These are phyloP conservation scores for Homarus americanus DNA, from an alignment of 1,140 invertebrate genomes.

Conservation along the genomic window DNA sequence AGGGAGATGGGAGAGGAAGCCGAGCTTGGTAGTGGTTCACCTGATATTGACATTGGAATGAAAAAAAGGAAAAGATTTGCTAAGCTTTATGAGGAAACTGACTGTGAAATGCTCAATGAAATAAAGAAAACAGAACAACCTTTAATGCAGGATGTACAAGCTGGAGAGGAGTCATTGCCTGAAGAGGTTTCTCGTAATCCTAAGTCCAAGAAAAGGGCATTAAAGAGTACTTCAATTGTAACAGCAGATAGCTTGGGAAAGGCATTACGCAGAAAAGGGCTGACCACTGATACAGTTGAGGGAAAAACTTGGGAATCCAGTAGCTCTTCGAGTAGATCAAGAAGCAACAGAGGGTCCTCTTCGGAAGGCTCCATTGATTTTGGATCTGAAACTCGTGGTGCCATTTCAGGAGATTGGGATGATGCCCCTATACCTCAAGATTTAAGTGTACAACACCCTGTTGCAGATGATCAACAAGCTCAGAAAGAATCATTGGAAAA, in stretches of 20 bases:
- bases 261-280: constrained; percentile 6
- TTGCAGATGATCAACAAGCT: background rate
- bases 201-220: background rate
- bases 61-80: constrained; percentile 57
- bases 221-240: background rate
- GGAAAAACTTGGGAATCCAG: constrained; percentile 38
- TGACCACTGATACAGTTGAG: background rate
- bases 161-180: background rate
- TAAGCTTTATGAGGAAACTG: constrained; percentile 52
- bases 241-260: constrained; percentile 12
- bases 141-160: background rate
- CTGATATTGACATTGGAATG: constrained; percentile 11
- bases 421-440: constrained; percentile 40
- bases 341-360: constrained; percentile 52
- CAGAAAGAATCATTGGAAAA: background rate
- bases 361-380: constrained; percentile 74
- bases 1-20: background rate
- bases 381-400: constrained; percentile 60
- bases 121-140: constrained; percentile 12
- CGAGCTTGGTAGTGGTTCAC: background rate
- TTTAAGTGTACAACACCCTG: background rate
- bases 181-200: background rate
- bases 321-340: constrained; percentile 50
- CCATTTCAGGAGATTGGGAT: constrained; percentile 68
- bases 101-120: constrained; percentile 15